Evolutionary conservation across 1,140 invertebrate genomes (phyloP), one percentile per base, ranked within the genome.

Genomic region (Nasonia giraulti): DNA sequence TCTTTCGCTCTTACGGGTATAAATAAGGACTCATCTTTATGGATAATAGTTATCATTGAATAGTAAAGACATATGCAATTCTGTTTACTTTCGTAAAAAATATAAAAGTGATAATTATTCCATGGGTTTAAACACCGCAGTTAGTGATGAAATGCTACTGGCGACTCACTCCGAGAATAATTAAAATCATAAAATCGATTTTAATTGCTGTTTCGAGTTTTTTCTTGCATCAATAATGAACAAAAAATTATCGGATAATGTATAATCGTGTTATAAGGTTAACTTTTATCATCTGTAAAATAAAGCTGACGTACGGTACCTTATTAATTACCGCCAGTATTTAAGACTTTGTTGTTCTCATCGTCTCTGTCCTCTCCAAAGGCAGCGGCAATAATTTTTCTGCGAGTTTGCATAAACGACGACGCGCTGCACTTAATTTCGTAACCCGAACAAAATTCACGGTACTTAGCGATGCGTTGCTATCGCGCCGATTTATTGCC

Each of bases 11-110:
- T 80, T 80, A 17, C 50, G 47, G 47, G n/a, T 80, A 74, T 80
- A 80, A 84, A 80, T 55, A 79, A 79, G 68, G 40, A 62, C 31
- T 84, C 69, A 74, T 84, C 83, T 84, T 79, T 74, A 55, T 71
- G 40, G 31, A 83, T 77, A 83, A 82, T 82, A 33, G 27, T 74
- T 81, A 73, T 81, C 37, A 55, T 66, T 27, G 50, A 80, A 23
- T 20, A 47, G 31, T 23, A 5, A n/a, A 77, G n/a, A 3, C 47
- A 55, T 27, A 2, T 17, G 2, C 50, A 78, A 66, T 66, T 78
- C 50, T 55, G 50, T 20, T 55, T 55, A 55, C 50, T 55, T 55
- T 55, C 50, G 7, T 62, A 79, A 66, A 79, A 20, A 62, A 62
- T 62, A 62, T n/a, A 62, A 62, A 62, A 62, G 55, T 20, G 6